Percentiles rank a stretch among this genome's conserved stretches.
Conservation (phyloP, 2,888 invertebrate genomes). For the Drosophila pullipes region DNA sequence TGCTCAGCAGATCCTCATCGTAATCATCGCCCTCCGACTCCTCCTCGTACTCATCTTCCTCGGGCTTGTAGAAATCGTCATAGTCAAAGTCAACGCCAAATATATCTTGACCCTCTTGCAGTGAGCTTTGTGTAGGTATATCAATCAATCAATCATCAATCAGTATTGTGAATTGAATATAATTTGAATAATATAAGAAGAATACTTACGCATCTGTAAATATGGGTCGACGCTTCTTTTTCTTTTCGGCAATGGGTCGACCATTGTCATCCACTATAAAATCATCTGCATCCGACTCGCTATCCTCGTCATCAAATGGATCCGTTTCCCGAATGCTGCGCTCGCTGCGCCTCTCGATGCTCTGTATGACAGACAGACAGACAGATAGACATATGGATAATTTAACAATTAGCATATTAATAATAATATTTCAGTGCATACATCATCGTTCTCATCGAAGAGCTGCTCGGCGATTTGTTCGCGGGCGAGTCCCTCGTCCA, state of each 20-base stretch:
- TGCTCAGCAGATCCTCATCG: constrained; percentile 89
- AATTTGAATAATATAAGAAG: not conserved
- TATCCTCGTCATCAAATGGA: constrained; percentile 89
- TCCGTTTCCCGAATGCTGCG: constrained; percentile 88
- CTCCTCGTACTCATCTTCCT: constrained; percentile 91
- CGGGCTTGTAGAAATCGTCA: constrained; percentile 95
- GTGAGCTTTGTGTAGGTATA: constrained; percentile 87
- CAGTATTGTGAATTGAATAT: not conserved
- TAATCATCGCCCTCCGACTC: constrained; percentile 93
- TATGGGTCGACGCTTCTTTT: constrained; percentile 92
- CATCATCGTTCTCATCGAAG: constrained; percentile 94
- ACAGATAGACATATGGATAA: not conserved
- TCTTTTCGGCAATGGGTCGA: constrained; percentile 92
- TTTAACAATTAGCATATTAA: not conserved
- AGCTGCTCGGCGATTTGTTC: constrained; percentile 96
- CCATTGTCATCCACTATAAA: constrained; percentile 99
- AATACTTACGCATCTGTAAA: constrained; percentile 93
- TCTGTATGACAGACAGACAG: constrained; percentile 86
- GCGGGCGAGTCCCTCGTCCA: constrained; percentile 92
- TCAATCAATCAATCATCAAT: constrained; percentile 12
- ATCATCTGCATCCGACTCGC: constrained; percentile 95
- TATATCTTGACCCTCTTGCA: constrained; percentile 99
- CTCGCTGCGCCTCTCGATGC: constrained; percentile 92
- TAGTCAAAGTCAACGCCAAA: constrained; percentile 99
- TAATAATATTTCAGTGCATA: constrained; percentile 88